These are phyloP conservation scores for Campylomormyrus tamandua DNA, from an alignment of 2,113 vertebrate species.

Conservation along the genomic window DNA sequence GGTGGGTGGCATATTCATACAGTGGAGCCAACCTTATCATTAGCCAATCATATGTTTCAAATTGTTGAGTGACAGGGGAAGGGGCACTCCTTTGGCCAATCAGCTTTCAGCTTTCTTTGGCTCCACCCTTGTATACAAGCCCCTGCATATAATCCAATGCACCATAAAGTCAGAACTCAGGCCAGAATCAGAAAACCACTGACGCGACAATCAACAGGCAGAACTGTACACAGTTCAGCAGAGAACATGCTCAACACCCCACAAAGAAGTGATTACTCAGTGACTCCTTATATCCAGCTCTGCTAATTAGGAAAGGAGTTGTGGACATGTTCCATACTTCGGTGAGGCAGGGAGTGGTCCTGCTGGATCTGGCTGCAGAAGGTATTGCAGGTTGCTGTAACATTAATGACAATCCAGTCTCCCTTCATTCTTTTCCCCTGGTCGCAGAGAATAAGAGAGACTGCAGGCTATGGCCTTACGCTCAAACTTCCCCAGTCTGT, in stretches of 20 bases:
- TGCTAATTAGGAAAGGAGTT: not conserved
- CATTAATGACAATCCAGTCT: not conserved
- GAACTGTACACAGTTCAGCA: not conserved
- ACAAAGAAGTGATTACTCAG: not conserved
- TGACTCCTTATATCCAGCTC: not conserved
- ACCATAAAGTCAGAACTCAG: not conserved
- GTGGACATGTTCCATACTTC: not conserved
- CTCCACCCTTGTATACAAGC: not conserved
- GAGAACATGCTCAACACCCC: not conserved
- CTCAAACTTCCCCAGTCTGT: not conserved
- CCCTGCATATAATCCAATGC: not conserved
- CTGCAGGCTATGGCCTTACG: not conserved
- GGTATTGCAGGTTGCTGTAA: not conserved
- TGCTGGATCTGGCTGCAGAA: not conserved
- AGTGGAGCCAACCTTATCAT: not conserved
- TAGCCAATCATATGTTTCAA: not conserved
- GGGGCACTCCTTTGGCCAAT: not conserved
- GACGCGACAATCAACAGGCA: not conserved
- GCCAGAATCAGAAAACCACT: not conserved
- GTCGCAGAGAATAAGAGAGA: not conserved
- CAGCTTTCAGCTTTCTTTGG: not conserved
- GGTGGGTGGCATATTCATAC: not conserved
- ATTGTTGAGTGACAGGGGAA: not conserved
- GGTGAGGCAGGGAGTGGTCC: not conserved
- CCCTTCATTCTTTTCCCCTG: not conserved